Conservation (phyloP, 2,888 invertebrate genomes). For the Agrochola litura region DNA sequence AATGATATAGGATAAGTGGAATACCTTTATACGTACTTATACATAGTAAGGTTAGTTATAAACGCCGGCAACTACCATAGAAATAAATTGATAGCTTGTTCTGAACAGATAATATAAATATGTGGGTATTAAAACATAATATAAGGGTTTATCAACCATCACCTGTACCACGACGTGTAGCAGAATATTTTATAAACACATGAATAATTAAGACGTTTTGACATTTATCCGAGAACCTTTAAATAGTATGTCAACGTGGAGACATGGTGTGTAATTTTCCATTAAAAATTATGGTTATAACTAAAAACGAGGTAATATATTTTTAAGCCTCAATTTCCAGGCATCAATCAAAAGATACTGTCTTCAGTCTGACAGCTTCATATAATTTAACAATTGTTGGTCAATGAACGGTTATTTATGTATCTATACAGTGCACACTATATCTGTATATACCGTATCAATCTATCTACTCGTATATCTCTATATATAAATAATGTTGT, state of each 20-base stretch:
- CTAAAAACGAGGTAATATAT: constrained; percentile 47
- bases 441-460: neutral
- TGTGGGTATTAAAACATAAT: constrained; percentile 41
- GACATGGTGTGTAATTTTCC: constrained; percentile 53
- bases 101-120: constrained; percentile 18
- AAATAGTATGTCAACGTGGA: constrained; percentile 59
- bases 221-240: constrained; percentile 50
- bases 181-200: constrained; percentile 51
- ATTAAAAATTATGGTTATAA: constrained; percentile 58
- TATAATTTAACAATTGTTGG: constrained; percentile 46
- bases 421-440: neutral
- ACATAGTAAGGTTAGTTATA: constrained; percentile 19
- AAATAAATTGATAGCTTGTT: constrained; percentile 29
- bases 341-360: constrained; percentile 58
- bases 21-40: neutral
- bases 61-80: constrained; percentile 22
- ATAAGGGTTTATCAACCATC: constrained; percentile 18
- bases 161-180: constrained; percentile 46
- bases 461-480: neutral
- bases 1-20: neutral
- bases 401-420: constrained; percentile 31
- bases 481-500: too few species aligned
- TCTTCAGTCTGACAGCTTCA: constrained; percentile 37
- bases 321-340: constrained; percentile 55
- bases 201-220: constrained; percentile 61